Conservation (phyloP, 2,797 vertebrate species). For the Dromococcyx pavoninus region DNA sequence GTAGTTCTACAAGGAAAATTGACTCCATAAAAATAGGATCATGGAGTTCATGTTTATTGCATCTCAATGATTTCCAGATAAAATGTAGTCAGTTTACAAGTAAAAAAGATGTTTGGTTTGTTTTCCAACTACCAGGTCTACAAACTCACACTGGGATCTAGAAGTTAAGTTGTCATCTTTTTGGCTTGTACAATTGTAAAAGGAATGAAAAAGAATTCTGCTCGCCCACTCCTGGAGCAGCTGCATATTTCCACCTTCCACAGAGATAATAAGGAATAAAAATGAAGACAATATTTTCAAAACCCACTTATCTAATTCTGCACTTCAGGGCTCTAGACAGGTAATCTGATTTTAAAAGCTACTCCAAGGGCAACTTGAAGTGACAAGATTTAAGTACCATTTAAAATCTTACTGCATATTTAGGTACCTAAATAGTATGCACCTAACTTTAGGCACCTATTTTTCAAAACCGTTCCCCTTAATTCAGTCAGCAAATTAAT, state of each 20-base stretch:
- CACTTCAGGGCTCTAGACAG: neutral
- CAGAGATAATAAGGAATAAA: slow-evolving; percentile 37
- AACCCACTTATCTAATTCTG: slow-evolving; percentile 32
- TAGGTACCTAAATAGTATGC: slow-evolving; percentile 33
- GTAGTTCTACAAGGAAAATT: slow-evolving; percentile 31
- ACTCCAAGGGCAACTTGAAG: slow-evolving; percentile 29
- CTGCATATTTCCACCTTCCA: slow-evolving; percentile 12
- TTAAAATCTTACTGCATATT: slow-evolving; percentile 38
- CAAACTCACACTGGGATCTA: slow-evolving; percentile 43
- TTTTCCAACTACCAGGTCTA: slow-evolving; percentile 61
- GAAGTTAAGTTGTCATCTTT: slow-evolving; percentile 54
- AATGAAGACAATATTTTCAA: slow-evolving; percentile 52
- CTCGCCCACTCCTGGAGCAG: neutral
- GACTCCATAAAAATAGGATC: slow-evolving; percentile 53
- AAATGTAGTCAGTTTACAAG: slow-evolving; percentile 52
- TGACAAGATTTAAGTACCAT: slow-evolving; percentile 21
- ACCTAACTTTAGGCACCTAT: slow-evolving; percentile 52
- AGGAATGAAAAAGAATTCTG: neutral
- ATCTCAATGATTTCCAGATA: slow-evolving; percentile 65
- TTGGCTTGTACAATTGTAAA: neutral
- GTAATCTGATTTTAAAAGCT: slow-evolving; percentile 54
- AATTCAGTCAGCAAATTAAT: slow-evolving; percentile 68
- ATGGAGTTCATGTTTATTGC: slow-evolving; percentile 63
- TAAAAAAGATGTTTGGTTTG: slow-evolving; percentile 46
- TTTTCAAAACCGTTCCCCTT: slow-evolving; percentile 44